Conservation (phyloP, 2,888 invertebrate genomes). For the Agapostemon virescens region DNA sequence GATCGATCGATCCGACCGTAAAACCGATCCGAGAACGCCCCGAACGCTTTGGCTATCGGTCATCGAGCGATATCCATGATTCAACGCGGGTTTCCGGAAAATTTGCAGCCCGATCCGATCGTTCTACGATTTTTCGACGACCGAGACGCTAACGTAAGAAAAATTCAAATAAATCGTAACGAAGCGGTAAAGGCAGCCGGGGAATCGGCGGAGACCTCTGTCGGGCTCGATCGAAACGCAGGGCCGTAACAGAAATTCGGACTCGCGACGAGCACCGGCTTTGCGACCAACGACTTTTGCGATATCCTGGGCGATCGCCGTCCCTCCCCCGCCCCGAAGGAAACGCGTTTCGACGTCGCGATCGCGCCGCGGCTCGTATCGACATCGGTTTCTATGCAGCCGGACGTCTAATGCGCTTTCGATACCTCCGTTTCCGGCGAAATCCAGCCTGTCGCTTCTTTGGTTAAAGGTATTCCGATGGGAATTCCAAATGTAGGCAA, state of each 20-base stretch:
- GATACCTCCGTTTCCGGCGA: constrained; percentile 38
- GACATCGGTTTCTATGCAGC: constrained; percentile 56
- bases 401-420: constrained; percentile 60
- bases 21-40: background rate
- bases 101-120: background rate
- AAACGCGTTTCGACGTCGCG: constrained; percentile 65
- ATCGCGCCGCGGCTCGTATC: constrained; percentile 55
- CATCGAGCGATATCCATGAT: background rate
- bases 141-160: background rate
- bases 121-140: background rate
- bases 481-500: background rate
- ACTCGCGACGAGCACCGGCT: constrained; percentile 52
- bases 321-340: constrained; percentile 59
- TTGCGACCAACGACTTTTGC: constrained; percentile 60
- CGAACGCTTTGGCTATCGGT: background rate
- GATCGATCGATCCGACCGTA: background rate
- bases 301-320: constrained; percentile 63
- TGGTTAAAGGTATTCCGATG: background rate
- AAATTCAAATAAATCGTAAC: background rate
- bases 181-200: no score
- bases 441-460: background rate
- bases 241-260: constrained; percentile 18
- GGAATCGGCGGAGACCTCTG: background rate
- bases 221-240: background rate
- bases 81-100: background rate